Base-by-base conservation (phyloP, 1,140 invertebrate species). In the Hycleus phaleratus region DNA sequence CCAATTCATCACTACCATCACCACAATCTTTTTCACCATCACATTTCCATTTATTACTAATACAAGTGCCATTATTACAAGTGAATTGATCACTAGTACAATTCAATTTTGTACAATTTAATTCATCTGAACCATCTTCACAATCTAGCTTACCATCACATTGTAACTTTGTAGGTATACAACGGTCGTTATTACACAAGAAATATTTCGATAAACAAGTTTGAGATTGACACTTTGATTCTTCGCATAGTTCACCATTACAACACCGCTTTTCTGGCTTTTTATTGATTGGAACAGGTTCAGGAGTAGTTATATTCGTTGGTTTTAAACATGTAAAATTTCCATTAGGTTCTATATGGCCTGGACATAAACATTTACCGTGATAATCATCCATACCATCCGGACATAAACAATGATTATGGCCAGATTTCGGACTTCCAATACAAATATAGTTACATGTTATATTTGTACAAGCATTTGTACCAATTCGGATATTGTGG, bases 41-140 rank as follows among this genome's bases (percentile, higher is more conserved):
- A 18, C 53, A 68, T 60, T 49, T 65, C 69, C 71, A 73, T 62
- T 71, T 69, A 46, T 67, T 53, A 6, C 71, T 71, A 25, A 74
- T 50, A 61, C 83, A 74, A 49, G 81, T 81, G 5, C 80, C 80
- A 60, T 84, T 81, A 4, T 73, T 72, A 68, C 88, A 91, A 5
- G 80, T 77, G 67, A 90, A 91, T 65, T 90, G 82, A 42, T 79
- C 73, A 0, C 80, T 79, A 46, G 81, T 75, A 69, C 90, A 92
- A 2, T 82, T 86, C 4, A 75, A 72, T 32, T 80, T 73, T 3
- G 78, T 77, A 67, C 92, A 94, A 66, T 87, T 78, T 12, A 77
- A 76, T 67, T 94, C 91, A 68, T 95, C 91, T 0, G 85, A 85
- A 42, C 78, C 74, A 71, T 95, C 91, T 0, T 79, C 81, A 65